phyloP scores from a whole-genome alignment of 1,140 invertebrate species.

The Radopholus similis region DNA sequence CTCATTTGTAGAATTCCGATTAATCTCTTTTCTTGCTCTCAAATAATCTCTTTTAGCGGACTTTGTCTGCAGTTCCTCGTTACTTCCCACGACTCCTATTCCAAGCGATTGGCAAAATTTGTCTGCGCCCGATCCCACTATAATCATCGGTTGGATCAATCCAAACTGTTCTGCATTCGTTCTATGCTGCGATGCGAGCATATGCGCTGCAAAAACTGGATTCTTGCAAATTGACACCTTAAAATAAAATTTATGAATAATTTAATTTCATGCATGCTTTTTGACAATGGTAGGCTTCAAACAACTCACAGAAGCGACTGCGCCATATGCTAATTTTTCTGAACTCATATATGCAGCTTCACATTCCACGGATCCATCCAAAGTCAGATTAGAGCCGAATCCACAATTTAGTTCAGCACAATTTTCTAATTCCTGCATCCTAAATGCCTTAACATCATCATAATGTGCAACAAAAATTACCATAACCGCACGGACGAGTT shows the following conservation, averaged over 20 bases:
- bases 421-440: slow-evolving; percentile 22
- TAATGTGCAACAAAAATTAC: slow-evolving; percentile 5
- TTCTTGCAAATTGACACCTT: background rate
- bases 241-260: background rate
- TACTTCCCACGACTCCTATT: slow-evolving; percentile 13
- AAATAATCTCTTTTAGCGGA: background rate
- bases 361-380: slow-evolving; percentile 34
- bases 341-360: slow-evolving; percentile 41
- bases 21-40: background rate
- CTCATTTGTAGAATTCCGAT: background rate
- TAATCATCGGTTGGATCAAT: slow-evolving; percentile 27
- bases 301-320: slow-evolving; percentile 29
- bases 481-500: slow-evolving; percentile 28
- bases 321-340: slow-evolving; percentile 31
- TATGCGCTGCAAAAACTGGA: background rate
- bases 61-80: slow-evolving; percentile 23
- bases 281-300: no score
- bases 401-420: slow-evolving; percentile 34
- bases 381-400: slow-evolving; percentile 39
- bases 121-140: slow-evolving; percentile 35
- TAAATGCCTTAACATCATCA: background rate
- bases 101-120: slow-evolving; percentile 8
- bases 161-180: background rate
- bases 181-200: slow-evolving; percentile 5
- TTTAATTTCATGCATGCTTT: no score